These are phyloP conservation scores for Contarinia nasturtii DNA, from an alignment of 1,140 invertebrate species.

Conservation along the genomic window DNA sequence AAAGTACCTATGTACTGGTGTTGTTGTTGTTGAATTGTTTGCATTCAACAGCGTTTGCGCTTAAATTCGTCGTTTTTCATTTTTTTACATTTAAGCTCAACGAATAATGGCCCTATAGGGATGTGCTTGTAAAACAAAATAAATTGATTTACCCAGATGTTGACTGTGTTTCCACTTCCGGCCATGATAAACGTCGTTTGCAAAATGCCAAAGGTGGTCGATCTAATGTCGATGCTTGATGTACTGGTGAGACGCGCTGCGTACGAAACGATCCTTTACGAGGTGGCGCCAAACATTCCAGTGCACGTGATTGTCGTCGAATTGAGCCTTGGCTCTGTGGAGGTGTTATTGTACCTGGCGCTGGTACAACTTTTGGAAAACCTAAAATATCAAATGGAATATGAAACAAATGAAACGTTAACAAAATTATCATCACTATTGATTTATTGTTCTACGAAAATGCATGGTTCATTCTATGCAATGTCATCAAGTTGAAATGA, in stretches of 20 bases:
- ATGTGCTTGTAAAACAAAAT: not conserved
- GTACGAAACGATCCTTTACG: conserved; percentile 38
- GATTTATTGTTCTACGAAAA: no score
- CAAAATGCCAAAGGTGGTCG: conserved; percentile 47
- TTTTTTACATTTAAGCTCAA: not conserved
- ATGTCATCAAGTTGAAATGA: no score
- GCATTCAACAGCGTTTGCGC: no score
- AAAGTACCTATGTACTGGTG: no score
- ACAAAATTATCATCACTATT: no score
- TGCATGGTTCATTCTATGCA: no score
- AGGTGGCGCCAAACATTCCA: conserved; percentile 37
- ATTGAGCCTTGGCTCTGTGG: conserved; percentile 15
- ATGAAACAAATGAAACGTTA: no score
- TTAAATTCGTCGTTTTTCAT: no score
- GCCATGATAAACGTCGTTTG: conserved; percentile 54
- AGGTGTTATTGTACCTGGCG: conserved; percentile 30
- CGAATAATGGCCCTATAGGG: not conserved
- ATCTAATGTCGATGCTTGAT: conserved; percentile 31
- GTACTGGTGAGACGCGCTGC: conserved; percentile 21
- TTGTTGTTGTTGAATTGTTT: no score
- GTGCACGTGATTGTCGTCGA: conserved; percentile 28
- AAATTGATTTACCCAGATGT: conserved; percentile 48
- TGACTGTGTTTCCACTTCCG: conserved; percentile 58
- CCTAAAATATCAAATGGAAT: conserved; percentile 7
- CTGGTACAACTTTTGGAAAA: conserved; percentile 27